phyloP scores from a whole-genome alignment of 1,140 invertebrate genomes.

The Plutomurus gul region DNA sequence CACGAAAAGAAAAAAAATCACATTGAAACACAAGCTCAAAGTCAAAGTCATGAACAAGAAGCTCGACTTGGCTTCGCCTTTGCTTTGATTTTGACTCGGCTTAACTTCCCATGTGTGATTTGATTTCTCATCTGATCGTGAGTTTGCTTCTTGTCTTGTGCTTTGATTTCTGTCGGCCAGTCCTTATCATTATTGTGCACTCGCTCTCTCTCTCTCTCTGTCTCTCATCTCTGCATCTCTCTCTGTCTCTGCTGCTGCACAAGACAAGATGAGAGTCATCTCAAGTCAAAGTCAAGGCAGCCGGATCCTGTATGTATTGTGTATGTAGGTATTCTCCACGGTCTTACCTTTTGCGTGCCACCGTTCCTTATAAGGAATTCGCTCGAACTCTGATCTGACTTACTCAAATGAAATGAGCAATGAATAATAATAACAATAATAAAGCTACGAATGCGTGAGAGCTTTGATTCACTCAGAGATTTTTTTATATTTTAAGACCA shows the following conservation, averaged over 20 bases:
- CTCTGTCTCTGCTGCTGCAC: not conserved
- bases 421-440: constrained; percentile 30
- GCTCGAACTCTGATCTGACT: constrained; percentile 20
- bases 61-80: not conserved
- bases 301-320: constrained; percentile 9
- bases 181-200: not conserved
- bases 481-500: not conserved
- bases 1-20: not conserved
- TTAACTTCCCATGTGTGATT: constrained; percentile 7
- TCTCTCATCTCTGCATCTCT: too few relatives aligned
- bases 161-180: constrained; percentile 24
- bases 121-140: constrained; percentile 20
- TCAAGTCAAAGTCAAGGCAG: constrained; percentile 14
- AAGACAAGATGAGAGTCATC: not conserved
- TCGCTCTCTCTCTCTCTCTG: too few relatives aligned
- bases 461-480: constrained; percentile 3
- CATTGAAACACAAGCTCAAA: not conserved
- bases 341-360: not conserved
- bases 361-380: constrained; percentile 24
- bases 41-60: constrained; percentile 3
- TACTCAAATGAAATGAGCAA: constrained; percentile 22
- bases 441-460: constrained; percentile 24
- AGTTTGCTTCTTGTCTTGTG: not conserved
- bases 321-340: not conserved
- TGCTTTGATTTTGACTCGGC: not conserved